Conservation (phyloP, 2,888 invertebrate genomes). For the Axea sp. region DNA sequence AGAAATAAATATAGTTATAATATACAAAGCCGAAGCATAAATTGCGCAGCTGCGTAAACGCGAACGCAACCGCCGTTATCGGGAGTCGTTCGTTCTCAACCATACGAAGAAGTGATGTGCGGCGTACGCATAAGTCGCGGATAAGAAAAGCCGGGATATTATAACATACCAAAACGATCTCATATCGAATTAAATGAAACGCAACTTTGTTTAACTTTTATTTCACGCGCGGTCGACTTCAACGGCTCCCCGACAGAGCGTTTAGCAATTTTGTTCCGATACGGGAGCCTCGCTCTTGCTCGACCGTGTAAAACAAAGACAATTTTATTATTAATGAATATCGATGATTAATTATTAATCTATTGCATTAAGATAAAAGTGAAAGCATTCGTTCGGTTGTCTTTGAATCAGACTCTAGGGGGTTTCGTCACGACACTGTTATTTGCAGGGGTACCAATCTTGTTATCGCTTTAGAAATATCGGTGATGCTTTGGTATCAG, state of each 20-base stretch:
- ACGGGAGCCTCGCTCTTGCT: constrained; percentile 64
- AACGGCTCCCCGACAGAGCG: constrained; percentile 55
- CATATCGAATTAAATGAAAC: constrained; percentile 75
- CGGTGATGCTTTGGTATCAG: too few relatives aligned
- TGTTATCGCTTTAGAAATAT: too few relatives aligned
- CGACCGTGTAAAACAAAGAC: constrained; percentile 72
- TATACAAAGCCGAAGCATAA: constrained; percentile 55
- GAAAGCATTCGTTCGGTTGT: constrained; percentile 6
- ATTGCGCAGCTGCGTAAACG: constrained; percentile 57
- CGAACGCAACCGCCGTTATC: constrained; percentile 32
- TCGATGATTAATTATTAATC: constrained; percentile 30
- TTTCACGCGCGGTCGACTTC: constrained; percentile 65
- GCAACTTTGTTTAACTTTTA: constrained; percentile 65
- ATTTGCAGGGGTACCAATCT: too few relatives aligned
- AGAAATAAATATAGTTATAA: too few relatives aligned
- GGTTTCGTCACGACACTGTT: too few relatives aligned
- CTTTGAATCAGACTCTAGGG: constrained; percentile 2
- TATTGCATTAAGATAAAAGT: constrained; percentile 11
- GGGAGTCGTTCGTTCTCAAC: constrained; percentile 46
- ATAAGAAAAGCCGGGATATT: constrained; percentile 74
- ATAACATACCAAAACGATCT: constrained; percentile 78
- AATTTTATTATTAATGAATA: constrained; percentile 64
- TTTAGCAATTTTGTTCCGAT: constrained; percentile 31
- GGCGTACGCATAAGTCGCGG: constrained; percentile 63
- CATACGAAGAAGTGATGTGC: constrained; percentile 44